A percentile compares a stretch with the other conserved stretches of the same genome.
Conservation (phyloP, 1,140 invertebrate genomes). For the Venturia canescens region DNA sequence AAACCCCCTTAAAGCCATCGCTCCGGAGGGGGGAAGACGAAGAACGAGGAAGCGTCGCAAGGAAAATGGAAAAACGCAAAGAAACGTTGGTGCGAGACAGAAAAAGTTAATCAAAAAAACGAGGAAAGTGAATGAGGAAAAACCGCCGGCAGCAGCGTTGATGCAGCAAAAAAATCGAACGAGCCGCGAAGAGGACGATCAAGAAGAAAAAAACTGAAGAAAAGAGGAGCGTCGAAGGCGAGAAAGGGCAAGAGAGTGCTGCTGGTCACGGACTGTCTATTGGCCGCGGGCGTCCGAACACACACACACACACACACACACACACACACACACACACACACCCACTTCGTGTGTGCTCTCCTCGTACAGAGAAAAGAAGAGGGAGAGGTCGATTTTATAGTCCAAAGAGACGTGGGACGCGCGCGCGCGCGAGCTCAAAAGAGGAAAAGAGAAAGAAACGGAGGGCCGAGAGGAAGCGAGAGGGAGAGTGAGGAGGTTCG, state of each 20-base stretch:
- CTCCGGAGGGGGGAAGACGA: too few species aligned
- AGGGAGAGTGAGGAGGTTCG: conserved; percentile 18
- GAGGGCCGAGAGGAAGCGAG: conserved; percentile 33
- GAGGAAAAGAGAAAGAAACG: conserved; percentile 44
- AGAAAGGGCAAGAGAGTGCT: conserved; percentile 52
- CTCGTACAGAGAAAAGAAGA: conserved; percentile 30
- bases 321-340: conserved; percentile 47
- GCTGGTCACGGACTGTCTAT: conserved; percentile 35
- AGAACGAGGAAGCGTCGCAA: conserved; percentile 7
- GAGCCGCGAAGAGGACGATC: not conserved
- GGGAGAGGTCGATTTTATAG: conserved; percentile 41
- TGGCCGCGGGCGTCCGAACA: conserved; percentile 49
- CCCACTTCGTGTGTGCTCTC: not conserved
- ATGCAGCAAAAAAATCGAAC: not conserved
- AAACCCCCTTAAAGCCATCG: too few species aligned
- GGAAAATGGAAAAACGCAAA: not conserved
- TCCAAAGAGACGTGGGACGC: conserved; percentile 30
- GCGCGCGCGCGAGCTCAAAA: not conserved
- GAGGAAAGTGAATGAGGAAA: not conserved
- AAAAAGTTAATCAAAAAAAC: not conserved
- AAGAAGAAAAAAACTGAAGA: conserved; percentile 45
- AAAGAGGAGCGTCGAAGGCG: conserved; percentile 43
- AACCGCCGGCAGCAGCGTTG: not conserved
- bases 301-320: too few species aligned
- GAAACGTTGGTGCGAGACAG: not conserved